Conservation (phyloP, 2,797 vertebrate genomes). For the Pipistrellus pygmaeus region DNA sequence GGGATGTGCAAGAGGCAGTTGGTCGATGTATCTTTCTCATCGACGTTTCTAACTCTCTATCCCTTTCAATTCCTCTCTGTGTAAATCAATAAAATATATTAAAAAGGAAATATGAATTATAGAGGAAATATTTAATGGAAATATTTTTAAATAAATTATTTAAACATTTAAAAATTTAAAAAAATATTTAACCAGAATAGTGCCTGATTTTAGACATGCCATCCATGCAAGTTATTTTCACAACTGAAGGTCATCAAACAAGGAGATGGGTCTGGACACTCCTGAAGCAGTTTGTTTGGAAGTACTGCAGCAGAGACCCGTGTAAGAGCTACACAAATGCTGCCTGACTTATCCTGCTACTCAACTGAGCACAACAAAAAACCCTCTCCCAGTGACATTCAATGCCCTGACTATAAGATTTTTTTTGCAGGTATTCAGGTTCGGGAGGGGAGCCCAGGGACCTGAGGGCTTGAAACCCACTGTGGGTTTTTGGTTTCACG, state of each 20-base stretch:
- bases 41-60: too few relatives aligned
- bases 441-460: neutral
- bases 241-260: conserved; percentile 30
- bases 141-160: neutral
- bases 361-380: conserved; percentile 64
- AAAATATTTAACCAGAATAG: conserved; percentile 62
- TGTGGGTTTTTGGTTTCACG: neutral
- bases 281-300: conserved; percentile 64
- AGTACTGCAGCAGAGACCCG: conserved; percentile 29
- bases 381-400: conserved; percentile 32
- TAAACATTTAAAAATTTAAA: too few relatives aligned
- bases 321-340: conserved; percentile 29
- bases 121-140: conserved; percentile 52
- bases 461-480: neutral
- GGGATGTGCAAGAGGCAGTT: too few relatives aligned
- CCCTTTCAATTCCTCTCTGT: too few relatives aligned
- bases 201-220: conserved; percentile 43
- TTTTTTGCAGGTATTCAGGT: neutral
- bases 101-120: conserved; percentile 47
- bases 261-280: conserved; percentile 43
- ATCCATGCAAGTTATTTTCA: conserved; percentile 59
- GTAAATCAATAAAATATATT: too few relatives aligned
- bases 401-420: neutral
- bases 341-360: conserved; percentile 50
- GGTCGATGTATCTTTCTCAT: too few relatives aligned